Evolutionary conservation across 2,888 invertebrate genomes (phyloP).

Genomic region (Hydrotaea cyrtoneurina): DNA sequence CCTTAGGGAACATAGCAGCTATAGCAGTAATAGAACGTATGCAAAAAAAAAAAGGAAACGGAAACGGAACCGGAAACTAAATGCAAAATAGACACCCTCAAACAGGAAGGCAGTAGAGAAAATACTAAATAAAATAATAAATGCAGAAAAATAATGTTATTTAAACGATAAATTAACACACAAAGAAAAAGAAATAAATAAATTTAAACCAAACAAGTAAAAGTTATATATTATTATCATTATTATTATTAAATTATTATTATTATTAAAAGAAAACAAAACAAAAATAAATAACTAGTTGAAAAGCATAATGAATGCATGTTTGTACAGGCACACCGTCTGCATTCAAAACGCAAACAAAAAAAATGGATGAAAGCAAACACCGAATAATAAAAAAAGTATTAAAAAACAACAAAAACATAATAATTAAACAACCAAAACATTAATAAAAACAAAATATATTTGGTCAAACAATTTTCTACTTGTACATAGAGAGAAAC

Average conservation of each 20-base stretch:
- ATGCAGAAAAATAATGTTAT: conserved; percentile 55
- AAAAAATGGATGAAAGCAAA: conserved; percentile 71
- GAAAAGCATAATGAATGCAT: conserved; percentile 63
- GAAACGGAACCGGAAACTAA: conserved; percentile 40
- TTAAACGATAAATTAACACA: conserved; percentile 38
- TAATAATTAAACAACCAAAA: conserved; percentile 15
- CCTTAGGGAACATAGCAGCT: conserved; percentile 66
- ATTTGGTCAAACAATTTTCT: conserved; percentile 64
- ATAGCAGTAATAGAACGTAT: conserved; percentile 33
- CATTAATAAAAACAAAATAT: conserved; percentile 38
- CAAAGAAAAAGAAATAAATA: conserved; percentile 47
- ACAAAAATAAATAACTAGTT: conserved; percentile 43
- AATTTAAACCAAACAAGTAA: conserved; percentile 45
- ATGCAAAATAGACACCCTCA: conserved; percentile 45
- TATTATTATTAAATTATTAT: conserved; percentile 41
- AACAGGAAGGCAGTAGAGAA: conserved; percentile 33
- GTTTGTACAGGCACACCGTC: conserved; percentile 64
- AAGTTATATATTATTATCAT: conserved; percentile 17
- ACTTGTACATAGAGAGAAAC: conserved; percentile 56
- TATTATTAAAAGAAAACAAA: conserved; percentile 33
- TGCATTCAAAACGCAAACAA: conserved; percentile 67
- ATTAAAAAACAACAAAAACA: conserved; percentile 54
- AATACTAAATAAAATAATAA: conserved; percentile 28
- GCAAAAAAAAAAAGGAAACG: conserved; percentile 40
- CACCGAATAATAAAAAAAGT: conserved; percentile 69